Conservation (phyloP, 2,113 vertebrate genomes). For the Eubucco bourcierii region DNA sequence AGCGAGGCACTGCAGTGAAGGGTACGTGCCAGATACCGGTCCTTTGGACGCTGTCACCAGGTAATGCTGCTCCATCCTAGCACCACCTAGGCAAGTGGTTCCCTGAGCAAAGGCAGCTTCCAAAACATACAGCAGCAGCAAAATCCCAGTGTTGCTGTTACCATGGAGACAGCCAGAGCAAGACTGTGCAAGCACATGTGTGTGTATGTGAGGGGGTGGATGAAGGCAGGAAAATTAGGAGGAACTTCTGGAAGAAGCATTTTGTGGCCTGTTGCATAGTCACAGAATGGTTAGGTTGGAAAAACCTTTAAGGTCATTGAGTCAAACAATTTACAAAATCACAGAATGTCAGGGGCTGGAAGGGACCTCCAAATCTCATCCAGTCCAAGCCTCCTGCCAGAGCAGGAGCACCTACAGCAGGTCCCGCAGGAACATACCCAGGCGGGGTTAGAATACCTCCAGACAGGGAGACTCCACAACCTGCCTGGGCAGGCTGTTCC, state of each 20-base stretch:
- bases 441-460: too few species aligned
- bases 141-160: constrained; percentile 39
- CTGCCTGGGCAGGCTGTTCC: too few species aligned
- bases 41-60: fast-evolving
- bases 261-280: background rate
- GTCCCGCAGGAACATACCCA: too few species aligned
- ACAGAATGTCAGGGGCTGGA: too few species aligned
- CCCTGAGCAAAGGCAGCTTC: constrained; percentile 36
- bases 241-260: background rate
- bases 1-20: fast-evolving
- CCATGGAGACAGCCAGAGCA: constrained; percentile 64
- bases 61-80: background rate
- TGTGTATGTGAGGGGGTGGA: background rate
- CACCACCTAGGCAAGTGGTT: background rate
- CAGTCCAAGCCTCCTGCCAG: too few species aligned
- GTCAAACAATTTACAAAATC: too few species aligned
- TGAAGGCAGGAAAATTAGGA: background rate
- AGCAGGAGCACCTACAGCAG: too few species aligned
- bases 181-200: background rate
- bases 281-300: too few species aligned
- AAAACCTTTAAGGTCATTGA: too few species aligned
- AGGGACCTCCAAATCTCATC: too few species aligned
- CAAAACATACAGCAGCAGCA: constrained; percentile 26
- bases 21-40: background rate
- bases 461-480: too few species aligned